A percentile compares a stretch with the other conserved stretches of the same genome.
Evolutionary conservation across 2,113 vertebrate genomes (phyloP).

Genomic region (Hippoglossus stenolepis): DNA sequence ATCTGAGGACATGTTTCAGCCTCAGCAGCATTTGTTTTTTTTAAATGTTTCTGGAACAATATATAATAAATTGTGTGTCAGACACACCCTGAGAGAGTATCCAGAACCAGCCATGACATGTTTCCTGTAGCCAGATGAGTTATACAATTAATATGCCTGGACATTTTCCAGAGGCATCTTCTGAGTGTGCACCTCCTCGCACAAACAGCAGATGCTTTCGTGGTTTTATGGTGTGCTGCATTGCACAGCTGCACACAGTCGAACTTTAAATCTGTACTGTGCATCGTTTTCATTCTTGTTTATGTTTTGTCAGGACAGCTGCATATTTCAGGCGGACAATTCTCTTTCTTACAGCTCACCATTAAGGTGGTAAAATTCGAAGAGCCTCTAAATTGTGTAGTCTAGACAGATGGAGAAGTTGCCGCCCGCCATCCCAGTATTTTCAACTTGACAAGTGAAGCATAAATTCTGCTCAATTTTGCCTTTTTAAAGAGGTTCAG

Average conservation of each 20-base stretch:
- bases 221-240: constrained; percentile 12
- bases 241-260: constrained; percentile 32
- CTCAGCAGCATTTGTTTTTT: background rate
- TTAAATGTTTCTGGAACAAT: background rate
- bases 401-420: background rate
- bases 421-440: constrained; percentile 8
- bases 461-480: constrained; percentile 11
- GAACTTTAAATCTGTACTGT: background rate
- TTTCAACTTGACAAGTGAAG: constrained; percentile 10
- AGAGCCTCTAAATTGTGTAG: background rate
- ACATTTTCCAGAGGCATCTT: constrained; percentile 29
- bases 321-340: background rate
- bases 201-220: constrained; percentile 31
- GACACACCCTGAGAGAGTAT: constrained; percentile 16
- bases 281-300: constrained; percentile 1
- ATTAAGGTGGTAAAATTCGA: background rate
- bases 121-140: constrained; percentile 37
- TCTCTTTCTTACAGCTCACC: background rate
- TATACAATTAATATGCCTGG: constrained; percentile 34
- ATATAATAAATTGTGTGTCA: constrained; percentile 6
- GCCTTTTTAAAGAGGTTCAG: constrained; percentile 1
- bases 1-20: background rate
- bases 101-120: constrained; percentile 23
- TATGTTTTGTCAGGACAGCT: background rate
- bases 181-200: background rate